Percentiles rank a stretch among this genome's conserved stretches.
Conservation (phyloP, 37 sponge, comb jelly and placozoan genomes). For the Dysidea cf. avara region DNA sequence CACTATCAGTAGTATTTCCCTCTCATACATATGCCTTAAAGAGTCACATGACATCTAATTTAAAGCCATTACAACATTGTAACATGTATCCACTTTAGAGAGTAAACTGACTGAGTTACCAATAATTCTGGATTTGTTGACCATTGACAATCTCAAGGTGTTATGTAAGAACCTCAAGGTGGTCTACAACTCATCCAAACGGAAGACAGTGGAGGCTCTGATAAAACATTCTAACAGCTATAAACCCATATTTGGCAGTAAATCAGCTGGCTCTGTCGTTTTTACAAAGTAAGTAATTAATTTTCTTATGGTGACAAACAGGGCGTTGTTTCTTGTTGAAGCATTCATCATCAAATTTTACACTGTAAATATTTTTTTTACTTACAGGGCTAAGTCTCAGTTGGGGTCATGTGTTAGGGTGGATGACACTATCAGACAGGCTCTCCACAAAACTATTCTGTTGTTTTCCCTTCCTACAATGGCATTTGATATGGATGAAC, state of each 20-base stretch:
- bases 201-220: slow-evolving; percentile 32
- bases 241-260: slow-evolving; percentile 56
- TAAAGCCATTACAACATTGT: no score
- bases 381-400: slow-evolving; percentile 25
- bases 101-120: slow-evolving; percentile 29
- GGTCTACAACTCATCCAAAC: slow-evolving; percentile 2
- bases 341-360: not conserved
- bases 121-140: slow-evolving; percentile 38
- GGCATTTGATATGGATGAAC: slow-evolving; percentile 20
- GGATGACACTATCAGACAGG: slow-evolving; percentile 8
- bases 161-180: slow-evolving; percentile 55
- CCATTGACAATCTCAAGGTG: slow-evolving; percentile 43
- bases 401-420: slow-evolving; percentile 49
- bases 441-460: slow-evolving; percentile 37
- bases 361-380: not conserved
- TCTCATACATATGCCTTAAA: no score
- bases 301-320: not conserved
- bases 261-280: not conserved
- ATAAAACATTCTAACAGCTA: slow-evolving; percentile 45
- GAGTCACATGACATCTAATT: no score
- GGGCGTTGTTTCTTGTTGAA: slow-evolving; percentile 18
- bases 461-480: slow-evolving; percentile 47
- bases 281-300: not conserved
- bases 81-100: slow-evolving; percentile 17
- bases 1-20: no score